A percentile compares a stretch with the other conserved stretches of the same genome.
phyloP scores from a whole-genome alignment of 2,888 invertebrate species.

The Alloplasta piceator region DNA sequence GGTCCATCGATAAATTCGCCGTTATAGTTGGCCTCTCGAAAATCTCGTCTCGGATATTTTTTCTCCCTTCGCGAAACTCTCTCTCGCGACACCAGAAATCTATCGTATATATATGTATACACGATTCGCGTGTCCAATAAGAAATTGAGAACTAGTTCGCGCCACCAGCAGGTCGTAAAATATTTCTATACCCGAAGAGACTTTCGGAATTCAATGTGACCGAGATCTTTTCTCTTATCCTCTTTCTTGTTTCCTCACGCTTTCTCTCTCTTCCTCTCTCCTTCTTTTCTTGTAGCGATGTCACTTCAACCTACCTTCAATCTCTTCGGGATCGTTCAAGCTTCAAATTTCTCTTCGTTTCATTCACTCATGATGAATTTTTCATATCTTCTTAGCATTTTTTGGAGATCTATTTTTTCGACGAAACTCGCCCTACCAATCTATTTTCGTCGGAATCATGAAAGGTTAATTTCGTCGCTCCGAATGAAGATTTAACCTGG shows the following conservation, averaged over 20 bases:
- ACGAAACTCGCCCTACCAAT: too few species aligned
- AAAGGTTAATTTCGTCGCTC: slow-evolving; percentile 13
- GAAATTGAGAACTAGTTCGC: slow-evolving; percentile 51
- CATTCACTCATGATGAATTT: background rate
- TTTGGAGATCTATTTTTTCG: too few species aligned
- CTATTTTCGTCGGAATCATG: slow-evolving; percentile 9
- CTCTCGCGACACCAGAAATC: slow-evolving; percentile 2
- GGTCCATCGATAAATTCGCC: slow-evolving; percentile 52
- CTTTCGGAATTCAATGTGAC: slow-evolving; percentile 52
- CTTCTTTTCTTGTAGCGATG: too few species aligned
- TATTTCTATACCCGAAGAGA: slow-evolving; percentile 36
- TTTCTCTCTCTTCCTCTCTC: too few species aligned
- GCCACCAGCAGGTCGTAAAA: slow-evolving; percentile 13
- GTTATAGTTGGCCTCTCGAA: slow-evolving; percentile 39
- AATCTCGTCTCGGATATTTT: slow-evolving; percentile 41
- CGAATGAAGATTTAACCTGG: slow-evolving; percentile 45
- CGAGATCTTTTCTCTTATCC: slow-evolving; percentile 44
- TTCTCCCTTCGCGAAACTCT: background rate
- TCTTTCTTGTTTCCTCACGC: too few species aligned
- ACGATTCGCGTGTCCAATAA: slow-evolving; percentile 45
- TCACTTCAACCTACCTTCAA: too few species aligned
- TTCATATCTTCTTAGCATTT: too few species aligned
- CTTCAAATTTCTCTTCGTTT: background rate
- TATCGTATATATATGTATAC: slow-evolving; percentile 20
- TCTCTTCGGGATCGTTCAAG: too few species aligned